Percentiles rank a stretch among this genome's conserved stretches.
phyloP scores from a whole-genome alignment of 53 echinoderm and acorn worm genomes.

The Hippasteria phrygiana region DNA sequence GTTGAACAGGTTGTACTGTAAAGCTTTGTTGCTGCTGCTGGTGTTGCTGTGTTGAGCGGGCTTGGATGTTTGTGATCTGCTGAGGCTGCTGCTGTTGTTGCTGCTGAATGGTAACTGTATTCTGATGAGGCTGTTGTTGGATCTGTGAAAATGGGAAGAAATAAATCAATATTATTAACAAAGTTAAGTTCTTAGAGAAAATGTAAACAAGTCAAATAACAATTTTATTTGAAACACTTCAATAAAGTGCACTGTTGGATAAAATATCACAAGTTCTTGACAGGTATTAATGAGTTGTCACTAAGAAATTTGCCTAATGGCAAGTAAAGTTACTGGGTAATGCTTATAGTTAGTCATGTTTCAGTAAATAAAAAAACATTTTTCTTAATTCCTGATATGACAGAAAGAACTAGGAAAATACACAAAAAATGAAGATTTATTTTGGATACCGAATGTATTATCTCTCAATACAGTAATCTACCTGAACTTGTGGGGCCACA shows the following conservation, averaged over 20 bases:
- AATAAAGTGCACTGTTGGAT: neutral
- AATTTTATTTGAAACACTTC: neutral
- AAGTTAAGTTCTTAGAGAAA: neutral
- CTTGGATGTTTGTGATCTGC: conserved; percentile 51
- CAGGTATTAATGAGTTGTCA: no score
- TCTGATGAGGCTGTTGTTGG: conserved; percentile 71
- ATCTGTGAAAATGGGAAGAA: neutral
- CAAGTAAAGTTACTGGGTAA: no score
- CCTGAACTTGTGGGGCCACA: conserved; percentile 66
- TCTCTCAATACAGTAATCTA: neutral
- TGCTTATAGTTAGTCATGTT: no score
- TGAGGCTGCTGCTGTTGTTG: conserved; percentile 41
- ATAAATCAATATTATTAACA: neutral
- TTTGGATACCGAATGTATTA: no score
- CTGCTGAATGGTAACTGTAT: conserved; percentile 68
- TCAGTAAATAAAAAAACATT: no score
- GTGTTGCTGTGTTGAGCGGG: conserved; percentile 42
- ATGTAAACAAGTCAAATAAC: neutral
- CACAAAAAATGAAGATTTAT: no score
- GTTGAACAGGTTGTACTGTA: conserved; percentile 60
- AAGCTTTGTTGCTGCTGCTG: conserved; percentile 60
- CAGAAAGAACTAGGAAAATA: no score
- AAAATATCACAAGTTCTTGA: no score
- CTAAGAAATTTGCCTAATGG: no score
- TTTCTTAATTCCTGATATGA: no score